A percentile compares a stretch with the other conserved stretches of the same genome.
Conservation (phyloP, 2,797 vertebrate genomes). For the Poeciliopsis infans region DNA sequence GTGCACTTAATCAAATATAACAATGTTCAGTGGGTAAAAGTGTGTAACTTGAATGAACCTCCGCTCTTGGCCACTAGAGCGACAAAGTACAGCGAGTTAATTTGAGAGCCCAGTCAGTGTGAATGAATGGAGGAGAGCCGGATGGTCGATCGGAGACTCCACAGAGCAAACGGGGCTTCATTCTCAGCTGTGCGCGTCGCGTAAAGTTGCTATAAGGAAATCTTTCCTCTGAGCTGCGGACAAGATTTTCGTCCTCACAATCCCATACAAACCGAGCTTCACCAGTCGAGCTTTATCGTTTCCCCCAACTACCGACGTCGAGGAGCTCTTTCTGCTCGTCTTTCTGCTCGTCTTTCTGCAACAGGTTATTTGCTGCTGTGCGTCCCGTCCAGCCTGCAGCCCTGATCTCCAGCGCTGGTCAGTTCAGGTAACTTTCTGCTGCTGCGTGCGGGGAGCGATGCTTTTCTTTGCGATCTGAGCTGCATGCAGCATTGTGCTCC, state of each 20-base stretch:
- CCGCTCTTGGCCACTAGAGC: background rate
- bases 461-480: constrained; percentile 31
- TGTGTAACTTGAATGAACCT: background rate
- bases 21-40: background rate
- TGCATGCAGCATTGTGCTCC: constrained; percentile 35
- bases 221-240: background rate
- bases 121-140: constrained; percentile 76
- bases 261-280: constrained; percentile 27
- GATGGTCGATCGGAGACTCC: constrained; percentile 28
- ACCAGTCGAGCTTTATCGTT: constrained; percentile 15
- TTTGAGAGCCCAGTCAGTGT: constrained; percentile 53
- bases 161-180: constrained; percentile 1
- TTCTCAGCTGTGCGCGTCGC: constrained; percentile 15
- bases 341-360: constrained; percentile 30
- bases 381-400: background rate
- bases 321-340: constrained; percentile 16
- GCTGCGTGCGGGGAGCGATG: background rate
- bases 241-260: constrained; percentile 1
- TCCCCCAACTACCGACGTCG: constrained; percentile 16
- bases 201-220: constrained; percentile 20
- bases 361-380: constrained; percentile 54
- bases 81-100: constrained; percentile 32
- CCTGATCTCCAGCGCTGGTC: background rate
- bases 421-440: constrained; percentile 15
- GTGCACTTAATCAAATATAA: background rate